A percentile compares a stretch with the other conserved stretches of the same genome.
These are phyloP conservation scores for Cephus cinctus DNA, from an alignment of 1,140 invertebrate species.

Conservation along the genomic window DNA sequence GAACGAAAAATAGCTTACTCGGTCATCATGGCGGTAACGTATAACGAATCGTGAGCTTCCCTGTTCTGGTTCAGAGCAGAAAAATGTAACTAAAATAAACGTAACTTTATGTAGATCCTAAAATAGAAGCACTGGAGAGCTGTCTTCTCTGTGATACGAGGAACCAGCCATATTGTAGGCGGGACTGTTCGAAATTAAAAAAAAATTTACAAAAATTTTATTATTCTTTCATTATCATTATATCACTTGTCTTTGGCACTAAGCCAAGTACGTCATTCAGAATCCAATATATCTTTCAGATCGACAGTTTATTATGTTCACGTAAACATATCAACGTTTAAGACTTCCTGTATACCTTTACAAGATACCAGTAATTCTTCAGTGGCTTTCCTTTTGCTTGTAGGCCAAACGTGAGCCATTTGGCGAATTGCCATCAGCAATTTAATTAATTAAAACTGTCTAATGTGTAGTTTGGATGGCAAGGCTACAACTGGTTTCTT, in stretches of 20 bases:
- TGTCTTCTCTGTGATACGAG: constrained; percentile 10
- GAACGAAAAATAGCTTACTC: constrained; percentile 26
- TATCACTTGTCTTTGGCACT: neutral
- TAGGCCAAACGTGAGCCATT: constrained; percentile 19
- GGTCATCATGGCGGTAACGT: constrained; percentile 27
- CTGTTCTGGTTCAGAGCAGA: constrained; percentile 29
- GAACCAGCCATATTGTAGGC: constrained; percentile 9
- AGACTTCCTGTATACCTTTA: too few species aligned
- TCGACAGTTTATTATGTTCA: too few species aligned
- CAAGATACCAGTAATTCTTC: too few species aligned
- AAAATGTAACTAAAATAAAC: constrained; percentile 45
- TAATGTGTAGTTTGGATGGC: too few species aligned
- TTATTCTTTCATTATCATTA: constrained; percentile 1
- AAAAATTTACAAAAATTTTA: neutral
- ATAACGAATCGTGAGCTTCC: constrained; percentile 10
- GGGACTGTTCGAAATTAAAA: constrained; percentile 1
- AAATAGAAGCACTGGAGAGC: constrained; percentile 36
- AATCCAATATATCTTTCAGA: neutral
- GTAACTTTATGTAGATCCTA: constrained; percentile 28
- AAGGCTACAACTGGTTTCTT: neutral
- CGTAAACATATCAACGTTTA: too few species aligned
- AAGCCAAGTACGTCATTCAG: neutral
- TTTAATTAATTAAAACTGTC: constrained; percentile 33
- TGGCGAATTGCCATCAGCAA: constrained; percentile 26
- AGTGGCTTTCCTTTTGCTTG: constrained; percentile 21